phyloP scores from a whole-genome alignment of 1,140 invertebrate genomes.

The Drosophila nikananu region DNA sequence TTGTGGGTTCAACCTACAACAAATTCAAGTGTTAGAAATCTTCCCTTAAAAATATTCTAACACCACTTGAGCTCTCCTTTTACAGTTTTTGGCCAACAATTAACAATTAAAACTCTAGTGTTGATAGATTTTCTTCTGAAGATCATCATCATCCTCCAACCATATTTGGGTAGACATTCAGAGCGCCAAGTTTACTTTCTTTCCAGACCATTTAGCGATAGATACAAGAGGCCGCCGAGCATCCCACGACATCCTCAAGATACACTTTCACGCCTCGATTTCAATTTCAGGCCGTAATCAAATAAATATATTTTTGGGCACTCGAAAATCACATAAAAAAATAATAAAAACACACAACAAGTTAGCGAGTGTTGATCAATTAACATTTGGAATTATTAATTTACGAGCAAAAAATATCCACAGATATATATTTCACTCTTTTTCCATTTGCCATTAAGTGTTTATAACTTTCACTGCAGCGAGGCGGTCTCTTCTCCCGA shows the following conservation, averaged over 20 bases:
- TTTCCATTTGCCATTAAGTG: slow-evolving; percentile 47
- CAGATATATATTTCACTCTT: slow-evolving; percentile 29
- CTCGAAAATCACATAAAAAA: slow-evolving; percentile 4
- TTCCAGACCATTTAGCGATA: slow-evolving; percentile 19
- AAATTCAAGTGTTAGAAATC: not conserved
- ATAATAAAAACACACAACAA: slow-evolving; percentile 48
- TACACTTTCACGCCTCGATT: slow-evolving; percentile 37
- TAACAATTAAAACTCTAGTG: slow-evolving; percentile 1
- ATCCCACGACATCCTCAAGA: slow-evolving; percentile 29
- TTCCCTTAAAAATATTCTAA: not conserved
- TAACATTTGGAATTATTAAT: slow-evolving; percentile 48
- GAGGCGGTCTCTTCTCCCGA: slow-evolving; percentile 33
- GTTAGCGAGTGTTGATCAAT: slow-evolving; percentile 60
- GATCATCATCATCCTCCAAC: not conserved
- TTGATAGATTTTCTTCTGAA: not conserved
- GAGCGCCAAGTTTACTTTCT: slow-evolving; percentile 34
- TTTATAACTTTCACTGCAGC: slow-evolving; percentile 70
- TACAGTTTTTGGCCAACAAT: slow-evolving; percentile 6
- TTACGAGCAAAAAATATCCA: slow-evolving; percentile 23
- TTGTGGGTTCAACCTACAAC: not conserved
- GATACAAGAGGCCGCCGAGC: not conserved
- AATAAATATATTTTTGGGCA: slow-evolving; percentile 23
- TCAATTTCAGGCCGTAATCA: slow-evolving; percentile 34
- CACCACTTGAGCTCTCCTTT: not conserved
- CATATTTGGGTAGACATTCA: slow-evolving; percentile 7